Base-by-base conservation (phyloP, 1,140 invertebrate genomes). In the Oreohelix idahoensis region DNA sequence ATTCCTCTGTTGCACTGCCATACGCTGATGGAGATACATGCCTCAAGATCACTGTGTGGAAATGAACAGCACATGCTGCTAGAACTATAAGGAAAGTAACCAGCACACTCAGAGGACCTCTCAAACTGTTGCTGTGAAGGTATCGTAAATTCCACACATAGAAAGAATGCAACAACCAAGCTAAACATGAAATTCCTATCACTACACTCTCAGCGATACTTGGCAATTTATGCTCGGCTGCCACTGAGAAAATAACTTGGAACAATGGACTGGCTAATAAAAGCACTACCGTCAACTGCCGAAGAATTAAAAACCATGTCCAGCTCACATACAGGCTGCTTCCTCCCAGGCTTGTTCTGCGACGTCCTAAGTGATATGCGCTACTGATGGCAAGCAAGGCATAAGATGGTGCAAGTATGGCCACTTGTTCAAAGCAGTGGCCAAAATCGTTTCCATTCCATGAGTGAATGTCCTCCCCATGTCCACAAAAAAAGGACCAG, bases 401-500 rank as follows among this genome's bases (percentile, higher is more conserved):
- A 80, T 91, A 91, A 69, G 94, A 93, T 84, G 95, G 94, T 49
- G 95, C 90, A 38, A 96, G 94, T 69, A 93, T 85, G 86, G 94
- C 95, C 66, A 96, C 89, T 89, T 96, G 94, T 91, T 97, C 96
- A 90, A 97, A 97, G 91, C 97, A 97, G 70, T 95, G 92, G 85
- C 96, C 95, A 86, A 97, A 93, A 91, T 97, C 96, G 87, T 87
- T 76, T 73, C 88, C 79, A 36, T 83, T 85, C 91, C 91, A 92
- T 10, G 84, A 53, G 13, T 87, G 88, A 74, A 91, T 89, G 51
- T 89, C 89, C 76, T 89, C 86, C 69, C 84, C 84, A 83, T 88
- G 87, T 36, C 89, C 90, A 87, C 91, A 92, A 49, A 92, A 85
- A n/a, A 85, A 53, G 13, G 88, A 79, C 91, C 90, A 92, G 75